Conservation (phyloP, 2,797 vertebrate species). For the Rhinogobio ventralis region DNA sequence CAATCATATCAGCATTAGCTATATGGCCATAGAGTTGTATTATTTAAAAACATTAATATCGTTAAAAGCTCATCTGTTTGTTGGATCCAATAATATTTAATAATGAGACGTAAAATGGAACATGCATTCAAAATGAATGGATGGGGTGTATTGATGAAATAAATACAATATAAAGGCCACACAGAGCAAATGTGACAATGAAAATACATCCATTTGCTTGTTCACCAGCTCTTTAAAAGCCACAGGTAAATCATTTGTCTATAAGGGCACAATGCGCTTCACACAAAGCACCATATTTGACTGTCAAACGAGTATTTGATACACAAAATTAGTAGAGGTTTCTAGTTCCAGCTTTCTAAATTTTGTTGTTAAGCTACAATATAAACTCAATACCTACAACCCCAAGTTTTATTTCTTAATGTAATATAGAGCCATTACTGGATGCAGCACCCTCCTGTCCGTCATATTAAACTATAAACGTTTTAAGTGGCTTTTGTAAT, state of each 20-base stretch:
- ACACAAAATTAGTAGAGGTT: constrained; percentile 24
- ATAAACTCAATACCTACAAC: not conserved
- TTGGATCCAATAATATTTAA: not conserved
- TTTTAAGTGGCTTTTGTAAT: constrained; percentile 20
- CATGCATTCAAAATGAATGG: not conserved
- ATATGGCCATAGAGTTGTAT: not conserved
- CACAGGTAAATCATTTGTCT: constrained; percentile 19
- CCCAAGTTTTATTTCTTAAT: not conserved
- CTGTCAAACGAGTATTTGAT: constrained; percentile 46
- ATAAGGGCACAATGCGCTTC: constrained; percentile 26
- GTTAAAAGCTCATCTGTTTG: not conserved
- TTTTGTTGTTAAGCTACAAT: not conserved
- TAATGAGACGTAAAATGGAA: not conserved
- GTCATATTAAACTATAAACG: not conserved
- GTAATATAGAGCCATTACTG: not conserved
- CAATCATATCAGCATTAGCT: not conserved
- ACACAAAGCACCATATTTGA: constrained; percentile 40
- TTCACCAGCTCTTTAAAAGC: constrained; percentile 17
- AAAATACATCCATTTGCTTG: not conserved
- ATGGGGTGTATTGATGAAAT: constrained; percentile 7
- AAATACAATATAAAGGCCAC: not conserved
- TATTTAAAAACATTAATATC: not conserved
- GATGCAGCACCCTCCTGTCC: constrained; percentile 35
- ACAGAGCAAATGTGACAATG: constrained; percentile 38
- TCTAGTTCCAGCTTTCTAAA: not conserved